phyloP scores from a whole-genome alignment of 2,888 invertebrate genomes.

The Agonopterix arenella region DNA sequence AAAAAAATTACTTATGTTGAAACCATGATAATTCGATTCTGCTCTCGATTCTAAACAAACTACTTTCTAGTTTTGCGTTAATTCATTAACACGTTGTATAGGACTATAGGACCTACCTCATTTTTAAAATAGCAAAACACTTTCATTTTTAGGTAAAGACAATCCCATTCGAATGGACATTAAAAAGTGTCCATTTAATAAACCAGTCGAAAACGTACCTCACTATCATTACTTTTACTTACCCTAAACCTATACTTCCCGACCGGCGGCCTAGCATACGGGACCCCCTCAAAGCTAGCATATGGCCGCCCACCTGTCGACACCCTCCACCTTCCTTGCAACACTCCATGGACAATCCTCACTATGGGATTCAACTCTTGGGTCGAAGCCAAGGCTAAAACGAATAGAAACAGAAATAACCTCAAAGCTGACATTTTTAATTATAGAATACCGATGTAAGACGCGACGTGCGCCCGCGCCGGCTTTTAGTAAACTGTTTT shows the following conservation, averaged over 20 bases:
- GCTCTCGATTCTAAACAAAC: no score
- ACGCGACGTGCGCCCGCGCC: constrained; percentile 27
- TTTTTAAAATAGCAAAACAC: no score
- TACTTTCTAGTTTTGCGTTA: no score
- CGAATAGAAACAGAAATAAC: constrained; percentile 28
- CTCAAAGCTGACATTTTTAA: constrained; percentile 18
- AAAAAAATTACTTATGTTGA: no score
- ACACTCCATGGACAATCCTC: constrained; percentile 43
- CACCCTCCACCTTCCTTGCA: constrained; percentile 56
- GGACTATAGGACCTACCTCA: no score
- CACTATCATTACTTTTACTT: constrained; percentile 17
- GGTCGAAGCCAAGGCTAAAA: constrained; percentile 22
- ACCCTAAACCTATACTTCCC: constrained; percentile 79
- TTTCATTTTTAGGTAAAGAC: no score
- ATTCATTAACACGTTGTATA: no score
- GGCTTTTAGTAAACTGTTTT: neutral
- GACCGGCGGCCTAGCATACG: constrained; percentile 81
- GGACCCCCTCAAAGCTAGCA: constrained; percentile 80
- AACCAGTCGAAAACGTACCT: no score
- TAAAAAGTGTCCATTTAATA: no score
- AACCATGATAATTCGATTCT: no score
- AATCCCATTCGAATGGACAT: no score
- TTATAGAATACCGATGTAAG: constrained; percentile 8
- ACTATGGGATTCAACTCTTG: constrained; percentile 47
- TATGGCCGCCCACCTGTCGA: constrained; percentile 59